Base-by-base conservation (phyloP, 2,113 vertebrate genomes). In the Nanorana parkeri region DNA sequence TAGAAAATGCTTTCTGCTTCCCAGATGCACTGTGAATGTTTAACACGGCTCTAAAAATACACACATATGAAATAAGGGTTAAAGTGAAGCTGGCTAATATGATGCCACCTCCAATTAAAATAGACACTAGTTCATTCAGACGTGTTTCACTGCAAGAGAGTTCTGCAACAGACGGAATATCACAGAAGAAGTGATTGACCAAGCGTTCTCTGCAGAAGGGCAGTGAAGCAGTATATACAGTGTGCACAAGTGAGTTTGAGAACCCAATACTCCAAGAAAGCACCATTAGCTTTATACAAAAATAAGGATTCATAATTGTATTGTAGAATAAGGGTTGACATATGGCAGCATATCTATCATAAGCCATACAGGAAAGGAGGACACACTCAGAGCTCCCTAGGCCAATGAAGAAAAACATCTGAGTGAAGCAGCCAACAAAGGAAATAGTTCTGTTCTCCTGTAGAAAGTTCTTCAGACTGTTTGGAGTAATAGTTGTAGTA, bases 381-480 rank as follows among this genome's bases (percentile, higher is more conserved):
- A 21, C 51, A 55, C 69, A 56, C 10, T 73, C 69, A 7, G 69
- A 73, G 68, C 17, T 69, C 20, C 26, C 65, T 20, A 67, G 23
- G 19, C 26, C 24, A 52, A 85, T 78, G 65, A 89, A 87, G 13
- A 83, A 52, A 17, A 76, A 85, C 85, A 89, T 88, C 85, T 87
- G 85, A 4, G 78, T 80, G 23, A 80, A 54, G 52, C 87, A 88
- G 2, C 82, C 85, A 64, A 80, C 4, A 5, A 87, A 84, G 13
- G 87, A 84, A 21, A 88, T 87, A 19, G 52, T 76, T 52, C 78
- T 84, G 64, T 81, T 84, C 77, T 77, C 61, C 2, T 32, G 24
- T n/a, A 89, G 26, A 63, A 88, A 69, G 65, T 86, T 86, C 0
- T 83, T 58, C 71, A 90, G 68, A 83, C 85, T 87, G 81, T 86